Evolutionary conservation across 2,797 vertebrate species (phyloP), one percentile per base, ranked within the genome.

Genomic region (Poecilia picta): DNA sequence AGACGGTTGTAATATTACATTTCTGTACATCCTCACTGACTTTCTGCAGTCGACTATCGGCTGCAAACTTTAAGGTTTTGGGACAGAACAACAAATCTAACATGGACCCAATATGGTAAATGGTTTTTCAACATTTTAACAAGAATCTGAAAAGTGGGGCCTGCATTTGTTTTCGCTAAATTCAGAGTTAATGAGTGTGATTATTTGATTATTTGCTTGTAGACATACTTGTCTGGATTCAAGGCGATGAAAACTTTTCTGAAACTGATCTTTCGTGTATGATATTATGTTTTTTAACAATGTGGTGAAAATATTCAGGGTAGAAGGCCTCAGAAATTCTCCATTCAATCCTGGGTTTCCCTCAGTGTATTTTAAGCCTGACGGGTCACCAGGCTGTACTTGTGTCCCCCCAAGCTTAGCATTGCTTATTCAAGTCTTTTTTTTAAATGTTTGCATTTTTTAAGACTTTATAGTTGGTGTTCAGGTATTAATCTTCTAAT

Each of bases 1-100:
- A 84, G 88, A 83, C 85, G 77, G 39, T 81, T 87, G n/a, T 70
- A 28, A 78, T 83, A 89, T 88, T 90, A 75, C 73, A 81, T 90
- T 89, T 86, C 72, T 31, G 4, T 71, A 45, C 45, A 43, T 73
- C 64, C 36, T 45, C 0, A 43, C 68, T 16, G 47, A 47, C 12
- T 46, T n/a, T 80, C 79, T 85, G 28, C 68, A 45, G 41, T 45
- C 66, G 28, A n/a, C 68, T 71, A 45, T 45, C 28, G 2, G n/a
- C 66, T 5, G 23, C 66, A 18, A 70, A 70, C 39, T 25, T 66
- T 16, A 36, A 39, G 45, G 41, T 71, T 71, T 6, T 45, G 25
- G 5, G 25, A 70, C 7, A 13, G 39, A 28, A 8, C 68, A 16
- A n/a, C 23, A 71, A 71, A 71, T 43, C 68, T 45, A 11, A 70